phyloP scores from a whole-genome alignment of 37 sponge, comb jelly and placozoan genomes.

The Theonella swinhoei region DNA sequence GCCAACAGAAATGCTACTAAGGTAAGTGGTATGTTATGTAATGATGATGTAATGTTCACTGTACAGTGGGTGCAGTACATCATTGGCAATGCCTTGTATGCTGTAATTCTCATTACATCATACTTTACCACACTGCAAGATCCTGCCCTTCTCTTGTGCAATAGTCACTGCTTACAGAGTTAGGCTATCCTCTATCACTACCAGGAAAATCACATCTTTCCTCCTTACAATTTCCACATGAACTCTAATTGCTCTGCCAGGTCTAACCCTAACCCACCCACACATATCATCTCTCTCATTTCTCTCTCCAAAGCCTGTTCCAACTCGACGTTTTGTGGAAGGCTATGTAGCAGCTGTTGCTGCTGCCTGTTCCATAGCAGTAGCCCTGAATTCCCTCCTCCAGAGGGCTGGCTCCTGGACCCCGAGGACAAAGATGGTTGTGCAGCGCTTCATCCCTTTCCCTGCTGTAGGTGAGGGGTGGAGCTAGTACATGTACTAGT shows the following conservation, averaged over 20 bases:
- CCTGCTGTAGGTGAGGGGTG: conserved; percentile 77
- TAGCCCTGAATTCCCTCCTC: conserved; percentile 55
- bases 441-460: conserved; percentile 85
- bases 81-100: background rate
- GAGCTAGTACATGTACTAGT: background rate
- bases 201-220: too few relatives aligned
- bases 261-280: too few relatives aligned
- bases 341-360: conserved; percentile 83
- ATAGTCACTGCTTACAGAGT: too few relatives aligned
- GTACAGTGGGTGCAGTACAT: background rate
- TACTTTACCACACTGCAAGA: background rate
- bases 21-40: too few relatives aligned
- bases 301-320: conserved; percentile 79
- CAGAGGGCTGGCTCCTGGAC: conserved; percentile 54
- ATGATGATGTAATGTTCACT: too few relatives aligned
- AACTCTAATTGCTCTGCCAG: too few relatives aligned
- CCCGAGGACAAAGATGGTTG: conserved; percentile 63
- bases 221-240: too few relatives aligned
- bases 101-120: background rate
- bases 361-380: conserved; percentile 73
- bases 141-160: too few relatives aligned
- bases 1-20: conserved; percentile 88
- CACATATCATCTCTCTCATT: too few relatives aligned
- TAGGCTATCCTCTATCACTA: too few relatives aligned
- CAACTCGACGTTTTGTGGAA: conserved; percentile 57